phyloP scores from a whole-genome alignment of 2,888 invertebrate species.

The Cheilosia variabilis region DNA sequence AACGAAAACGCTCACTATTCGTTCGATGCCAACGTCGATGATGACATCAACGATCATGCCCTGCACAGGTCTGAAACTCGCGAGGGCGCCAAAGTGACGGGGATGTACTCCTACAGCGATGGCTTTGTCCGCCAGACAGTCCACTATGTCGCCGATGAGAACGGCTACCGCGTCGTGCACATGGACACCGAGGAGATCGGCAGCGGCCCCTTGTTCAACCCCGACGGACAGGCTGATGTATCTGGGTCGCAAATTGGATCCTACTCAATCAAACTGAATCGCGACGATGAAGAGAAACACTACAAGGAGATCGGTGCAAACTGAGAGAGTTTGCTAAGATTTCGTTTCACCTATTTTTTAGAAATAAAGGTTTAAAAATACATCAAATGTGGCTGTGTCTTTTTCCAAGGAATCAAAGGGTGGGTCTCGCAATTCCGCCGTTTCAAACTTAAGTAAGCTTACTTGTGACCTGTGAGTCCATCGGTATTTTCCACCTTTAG shows the following conservation, averaged over 20 bases:
- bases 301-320: conserved; percentile 79
- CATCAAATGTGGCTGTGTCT: too few species aligned
- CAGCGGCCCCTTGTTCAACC: conserved; percentile 84
- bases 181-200: conserved; percentile 84
- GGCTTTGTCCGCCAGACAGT: conserved; percentile 85
- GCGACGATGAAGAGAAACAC: conserved; percentile 81
- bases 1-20: conserved; percentile 84
- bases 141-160: conserved; percentile 86
- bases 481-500: too few species aligned
- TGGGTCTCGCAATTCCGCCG: too few species aligned
- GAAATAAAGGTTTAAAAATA: too few species aligned
- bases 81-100: conserved; percentile 81
- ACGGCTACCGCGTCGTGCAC: conserved; percentile 86
- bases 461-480: too few species aligned
- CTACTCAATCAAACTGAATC: conserved; percentile 83
- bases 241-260: conserved; percentile 83
- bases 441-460: too few species aligned
- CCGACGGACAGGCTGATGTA: conserved; percentile 84
- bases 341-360: not conserved
- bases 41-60: conserved; percentile 84
- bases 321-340: conserved; percentile 5
- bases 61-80: conserved; percentile 83
- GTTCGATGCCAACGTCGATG: conserved; percentile 83
- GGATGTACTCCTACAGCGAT: conserved; percentile 86
- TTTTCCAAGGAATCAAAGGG: too few species aligned